Base-by-base conservation (phyloP, 2,888 invertebrate genomes). In the Ormia ochracea region DNA sequence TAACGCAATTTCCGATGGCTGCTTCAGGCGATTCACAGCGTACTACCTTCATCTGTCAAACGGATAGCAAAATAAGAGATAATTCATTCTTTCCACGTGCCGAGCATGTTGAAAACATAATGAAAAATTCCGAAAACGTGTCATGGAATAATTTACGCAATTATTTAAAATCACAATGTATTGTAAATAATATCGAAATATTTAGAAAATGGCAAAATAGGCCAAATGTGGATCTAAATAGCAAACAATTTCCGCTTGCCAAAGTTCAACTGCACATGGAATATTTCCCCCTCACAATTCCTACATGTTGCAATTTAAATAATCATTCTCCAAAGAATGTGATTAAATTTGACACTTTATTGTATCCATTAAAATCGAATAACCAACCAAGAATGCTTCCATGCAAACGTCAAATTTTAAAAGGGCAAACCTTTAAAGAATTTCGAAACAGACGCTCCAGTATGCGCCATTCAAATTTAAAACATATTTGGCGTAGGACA, bases 1-100 rank as follows among this genome's bases (percentile, higher is more conserved):
- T 58, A 63, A 61, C 54, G 41, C 72, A 73, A 50, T 52, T 63
- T 43, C 63, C 76, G 72, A 63, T 73, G 43, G 48, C 12, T 63
- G 48, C 63, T 26, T 26, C 19, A 38, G 6, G 19, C 41, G 68
- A 76, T 58, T 68, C 72, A 43, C 9, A 12, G 2, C 31, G 14
- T 33, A 33, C 36, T 50, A 66, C 78, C 74, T 75, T 78, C 66
- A 48, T 14, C 19, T 70, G 48, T 66, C 66, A 41, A 23, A 38
- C 9, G 2, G 14, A 61, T 38, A 48, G 26, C 21, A 69, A 56
- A n/a, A 21, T n/a, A 56, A 58, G 61, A 63, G 66, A 41, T 41
- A 50, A 50, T 58, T 26, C 36, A 10, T 33, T 31, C 54, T 80
- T 80, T 76, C 80, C 80, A 19, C 36, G 72, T 0, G n/a, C 6